Conservation (phyloP, 1,140 invertebrate species). For the Geopemphigus sp. region DNA sequence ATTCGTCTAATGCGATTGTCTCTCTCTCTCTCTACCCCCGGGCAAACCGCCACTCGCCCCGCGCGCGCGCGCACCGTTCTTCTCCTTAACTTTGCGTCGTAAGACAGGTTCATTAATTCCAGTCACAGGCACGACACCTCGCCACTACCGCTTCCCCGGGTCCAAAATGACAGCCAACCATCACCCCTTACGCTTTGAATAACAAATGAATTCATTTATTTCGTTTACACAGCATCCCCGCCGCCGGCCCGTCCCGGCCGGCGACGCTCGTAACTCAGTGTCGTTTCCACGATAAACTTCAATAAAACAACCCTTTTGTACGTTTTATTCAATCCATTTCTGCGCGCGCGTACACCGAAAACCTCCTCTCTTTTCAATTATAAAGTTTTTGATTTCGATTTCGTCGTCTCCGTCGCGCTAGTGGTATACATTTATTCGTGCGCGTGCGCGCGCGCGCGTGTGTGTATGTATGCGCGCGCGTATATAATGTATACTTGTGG, state of each 20-base stretch:
- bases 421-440: background rate
- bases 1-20: constrained; percentile 8
- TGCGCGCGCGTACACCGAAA: constrained; percentile 1
- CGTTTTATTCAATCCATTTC: constrained; percentile 49
- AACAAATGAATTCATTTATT: constrained; percentile 50
- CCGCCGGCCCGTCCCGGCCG: background rate
- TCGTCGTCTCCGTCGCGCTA: background rate
- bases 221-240: constrained; percentile 36
- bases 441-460: background rate
- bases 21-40: background rate
- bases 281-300: constrained; percentile 50
- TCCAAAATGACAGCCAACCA: constrained; percentile 39
- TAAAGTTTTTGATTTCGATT: constrained; percentile 46
- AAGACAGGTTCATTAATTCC: constrained; percentile 47
- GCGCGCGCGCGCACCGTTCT: background rate
- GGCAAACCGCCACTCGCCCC: too few species aligned
- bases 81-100: constrained; percentile 5
- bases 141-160: constrained; percentile 18
- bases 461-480: too few species aligned
- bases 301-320: constrained; percentile 49
- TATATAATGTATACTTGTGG: too few species aligned
- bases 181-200: constrained; percentile 43
- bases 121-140: constrained; percentile 40
- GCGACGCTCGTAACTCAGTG: constrained; percentile 36
- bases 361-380: constrained; percentile 45